Evolutionary conservation across 2,113 vertebrate species (phyloP).

Genomic region (Stegastes partitus): DNA sequence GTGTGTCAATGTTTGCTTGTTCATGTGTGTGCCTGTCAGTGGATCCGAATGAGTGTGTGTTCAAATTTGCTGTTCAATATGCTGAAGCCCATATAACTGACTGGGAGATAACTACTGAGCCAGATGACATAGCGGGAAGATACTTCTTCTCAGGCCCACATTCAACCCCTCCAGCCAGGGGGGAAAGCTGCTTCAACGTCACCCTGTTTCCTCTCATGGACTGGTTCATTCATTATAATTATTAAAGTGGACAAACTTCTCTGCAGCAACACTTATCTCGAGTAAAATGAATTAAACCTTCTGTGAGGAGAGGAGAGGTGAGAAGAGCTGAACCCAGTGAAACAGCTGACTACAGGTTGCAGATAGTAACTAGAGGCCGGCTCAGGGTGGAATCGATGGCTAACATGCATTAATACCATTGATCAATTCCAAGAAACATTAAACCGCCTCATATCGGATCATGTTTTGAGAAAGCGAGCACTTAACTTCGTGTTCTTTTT

Average conservation of each 20-base stretch:
- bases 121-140: constrained; percentile 69
- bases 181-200: constrained; percentile 48
- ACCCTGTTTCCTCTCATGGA: constrained; percentile 1
- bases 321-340: not conserved
- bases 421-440: not conserved
- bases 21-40: constrained; percentile 68
- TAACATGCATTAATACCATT: not conserved
- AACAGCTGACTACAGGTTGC: constrained; percentile 14
- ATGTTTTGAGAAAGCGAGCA: not conserved
- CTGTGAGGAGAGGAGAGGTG: not conserved
- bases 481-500: not conserved
- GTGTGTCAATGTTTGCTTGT: constrained; percentile 45
- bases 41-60: constrained; percentile 61
- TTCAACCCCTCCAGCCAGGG: constrained; percentile 52
- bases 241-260: constrained; percentile 37
- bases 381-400: not conserved
- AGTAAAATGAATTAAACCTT: constrained; percentile 20
- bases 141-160: constrained; percentile 48
- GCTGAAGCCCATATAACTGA: constrained; percentile 73
- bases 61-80: constrained; percentile 76
- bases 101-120: constrained; percentile 74
- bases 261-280: not conserved
- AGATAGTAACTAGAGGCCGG: not conserved
- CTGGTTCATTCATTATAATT: constrained; percentile 34
- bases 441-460: not conserved